phyloP scores from a whole-genome alignment of 2,888 invertebrate genomes.

The Drosophila incognita region DNA sequence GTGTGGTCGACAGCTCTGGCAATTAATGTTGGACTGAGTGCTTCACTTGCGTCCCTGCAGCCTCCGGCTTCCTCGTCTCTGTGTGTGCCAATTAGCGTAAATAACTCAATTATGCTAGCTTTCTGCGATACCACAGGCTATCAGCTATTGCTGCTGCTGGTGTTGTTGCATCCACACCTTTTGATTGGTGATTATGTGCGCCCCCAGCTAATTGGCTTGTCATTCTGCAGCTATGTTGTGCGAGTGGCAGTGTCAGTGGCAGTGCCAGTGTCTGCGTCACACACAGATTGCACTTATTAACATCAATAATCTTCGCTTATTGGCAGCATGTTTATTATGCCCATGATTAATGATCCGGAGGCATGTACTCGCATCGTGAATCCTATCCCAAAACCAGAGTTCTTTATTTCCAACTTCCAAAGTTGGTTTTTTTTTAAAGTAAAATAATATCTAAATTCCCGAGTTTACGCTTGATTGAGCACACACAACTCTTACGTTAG shows the following conservation, averaged over 20 bases:
- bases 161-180: slow-evolving; percentile 60
- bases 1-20: slow-evolving; percentile 51
- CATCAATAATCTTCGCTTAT: slow-evolving; percentile 48
- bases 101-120: slow-evolving; percentile 72
- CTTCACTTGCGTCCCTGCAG: not conserved
- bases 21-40: slow-evolving; percentile 39
- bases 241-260: not conserved
- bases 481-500: not conserved
- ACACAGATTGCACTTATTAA: slow-evolving; percentile 46
- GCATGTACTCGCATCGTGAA: not conserved
- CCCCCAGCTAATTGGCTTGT: slow-evolving; percentile 63
- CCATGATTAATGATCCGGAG: not conserved
- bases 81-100: slow-evolving; percentile 65
- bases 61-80: slow-evolving; percentile 1
- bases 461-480: not conserved
- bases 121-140: slow-evolving; percentile 20
- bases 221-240: slow-evolving; percentile 31
- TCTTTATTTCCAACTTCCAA: not conserved
- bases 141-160: slow-evolving; percentile 7
- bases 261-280: not conserved
- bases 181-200: slow-evolving; percentile 66
- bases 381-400: not conserved
- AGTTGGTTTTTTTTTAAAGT: not conserved
- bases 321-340: not conserved
- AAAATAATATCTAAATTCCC: not conserved